Base-by-base conservation (phyloP, 23 tunicate species). In the Botrylloides violaceus region DNA sequence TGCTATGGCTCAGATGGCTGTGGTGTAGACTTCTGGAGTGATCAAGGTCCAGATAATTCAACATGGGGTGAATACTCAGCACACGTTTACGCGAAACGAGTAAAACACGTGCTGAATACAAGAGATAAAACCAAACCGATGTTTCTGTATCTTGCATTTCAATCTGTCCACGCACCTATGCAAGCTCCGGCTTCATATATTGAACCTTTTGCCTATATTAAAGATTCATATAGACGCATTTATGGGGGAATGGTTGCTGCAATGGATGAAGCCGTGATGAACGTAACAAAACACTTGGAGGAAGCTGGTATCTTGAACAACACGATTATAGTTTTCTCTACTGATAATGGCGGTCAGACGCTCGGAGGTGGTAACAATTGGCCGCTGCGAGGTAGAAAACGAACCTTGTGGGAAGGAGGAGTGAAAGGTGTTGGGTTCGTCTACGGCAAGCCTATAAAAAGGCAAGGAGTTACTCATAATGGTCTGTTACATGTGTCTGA, bases 171-270 rank as follows among this genome's bases (percentile, higher is more conserved):
- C 57, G 37, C 71, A 20, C 96, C 96, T 7, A 57, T 88, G 80
- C 74, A 88, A 77, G 97, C 60, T 2, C 97, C 97, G 5, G 97
- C 72, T 2, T 21, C 73, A 19, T 90, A 90, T 36, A 56, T 66
- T 4, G 70, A 83, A 66, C 91, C 91, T 18, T 90, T 70, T 74
- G 34, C 77, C 30, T 49, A 75, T 49, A 90, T 90, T 29, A 83
- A 83, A 48, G 85, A 83, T 38, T 4, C 34, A 3, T 49, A 70
- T 47, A 30, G 97, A 29, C 66, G 80, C 9, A 74, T 53, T 7
- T 90, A 90, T 49, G 97, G 80, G 1, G 97, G 97, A 19, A 90
- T 90, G 97, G 97, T 90, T 25, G 76, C 91, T 24, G 91, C 84
- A 3, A 25, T 90, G 73, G 97, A 90, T 73, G 97, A 90, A 58